Percentiles rank a stretch among this genome's conserved stretches.
Evolutionary conservation across 2,797 vertebrate genomes (phyloP).

Genomic region (Microtus obscurus): DNA sequence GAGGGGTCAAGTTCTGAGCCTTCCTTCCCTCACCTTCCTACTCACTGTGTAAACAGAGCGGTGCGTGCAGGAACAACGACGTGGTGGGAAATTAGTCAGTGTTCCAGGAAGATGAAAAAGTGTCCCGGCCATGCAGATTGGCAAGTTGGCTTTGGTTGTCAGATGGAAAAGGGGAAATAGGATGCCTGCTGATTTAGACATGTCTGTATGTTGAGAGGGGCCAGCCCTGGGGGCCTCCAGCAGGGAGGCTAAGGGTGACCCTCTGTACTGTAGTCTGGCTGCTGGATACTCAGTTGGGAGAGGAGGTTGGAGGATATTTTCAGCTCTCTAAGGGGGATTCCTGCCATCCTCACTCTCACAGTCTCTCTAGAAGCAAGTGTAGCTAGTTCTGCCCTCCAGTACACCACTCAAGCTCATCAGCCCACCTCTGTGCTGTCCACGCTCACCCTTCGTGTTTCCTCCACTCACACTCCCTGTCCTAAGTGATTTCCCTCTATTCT

Average conservation of each 20-base stretch:
- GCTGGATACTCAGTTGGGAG: not conserved
- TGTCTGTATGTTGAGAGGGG: accelerated
- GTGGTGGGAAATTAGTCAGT: not conserved
- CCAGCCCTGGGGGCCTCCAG: accelerated
- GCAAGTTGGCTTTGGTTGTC: too few relatives aligned
- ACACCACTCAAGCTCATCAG: not conserved
- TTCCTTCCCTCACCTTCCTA: not conserved
- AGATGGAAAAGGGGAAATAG: accelerated
- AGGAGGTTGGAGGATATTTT: not conserved
- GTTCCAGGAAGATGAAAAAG: too few relatives aligned
- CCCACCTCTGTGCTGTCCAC: too few relatives aligned
- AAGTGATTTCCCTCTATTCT: not conserved
- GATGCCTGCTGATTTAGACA: too few relatives aligned
- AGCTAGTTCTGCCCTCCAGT: not conserved
- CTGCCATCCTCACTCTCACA: not conserved
- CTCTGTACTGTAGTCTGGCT: not conserved
- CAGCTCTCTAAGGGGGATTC: not conserved
- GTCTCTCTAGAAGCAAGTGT: not conserved
- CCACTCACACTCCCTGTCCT: accelerated
- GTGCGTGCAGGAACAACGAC: not conserved
- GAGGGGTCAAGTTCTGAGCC: not conserved
- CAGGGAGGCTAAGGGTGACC: too few relatives aligned
- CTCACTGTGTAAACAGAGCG: not conserved
- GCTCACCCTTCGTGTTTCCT: accelerated
- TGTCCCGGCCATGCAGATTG: too few relatives aligned